Conservation (phyloP, 2,888 invertebrate species). For the Orthonevra nobilis region DNA sequence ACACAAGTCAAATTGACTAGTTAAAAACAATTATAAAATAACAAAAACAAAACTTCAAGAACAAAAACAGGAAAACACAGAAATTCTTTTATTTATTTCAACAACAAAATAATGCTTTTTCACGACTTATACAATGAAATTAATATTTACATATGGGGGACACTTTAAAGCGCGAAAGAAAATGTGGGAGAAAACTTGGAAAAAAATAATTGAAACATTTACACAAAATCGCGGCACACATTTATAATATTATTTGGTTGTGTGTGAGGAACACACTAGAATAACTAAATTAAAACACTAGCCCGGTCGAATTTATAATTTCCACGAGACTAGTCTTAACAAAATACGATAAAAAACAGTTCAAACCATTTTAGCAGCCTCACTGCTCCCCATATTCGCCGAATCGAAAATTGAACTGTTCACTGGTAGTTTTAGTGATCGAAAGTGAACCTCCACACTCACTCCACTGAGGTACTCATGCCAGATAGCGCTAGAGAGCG, state of each 20-base stretch:
- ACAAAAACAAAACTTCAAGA: too few relatives aligned
- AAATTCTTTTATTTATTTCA: neutral
- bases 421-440: slow-evolving; percentile 38
- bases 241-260: too few relatives aligned
- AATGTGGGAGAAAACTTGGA: slow-evolving; percentile 1
- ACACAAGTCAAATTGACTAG: slow-evolving; percentile 29
- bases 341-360: slow-evolving; percentile 32
- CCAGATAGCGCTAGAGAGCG: slow-evolving; percentile 11
- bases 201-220: slow-evolving; percentile 17
- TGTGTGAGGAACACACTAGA: too few relatives aligned
- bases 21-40: slow-evolving; percentile 15
- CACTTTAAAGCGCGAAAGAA: slow-evolving; percentile 42
- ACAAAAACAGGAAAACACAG: too few relatives aligned
- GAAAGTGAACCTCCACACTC: slow-evolving; percentile 43
- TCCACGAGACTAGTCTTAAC: slow-evolving; percentile 17
- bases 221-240: slow-evolving; percentile 9
- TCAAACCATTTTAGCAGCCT: slow-evolving; percentile 53
- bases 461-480: slow-evolving; percentile 9
- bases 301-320: slow-evolving; percentile 27
- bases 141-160: slow-evolving; percentile 31
- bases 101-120: slow-evolving; percentile 6
- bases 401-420: slow-evolving; percentile 58
- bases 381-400: slow-evolving; percentile 39
- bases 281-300: slow-evolving; percentile 10
- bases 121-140: neutral